Base-by-base conservation (phyloP, 2,113 vertebrate species). In the Sebastes schlegelii region DNA sequence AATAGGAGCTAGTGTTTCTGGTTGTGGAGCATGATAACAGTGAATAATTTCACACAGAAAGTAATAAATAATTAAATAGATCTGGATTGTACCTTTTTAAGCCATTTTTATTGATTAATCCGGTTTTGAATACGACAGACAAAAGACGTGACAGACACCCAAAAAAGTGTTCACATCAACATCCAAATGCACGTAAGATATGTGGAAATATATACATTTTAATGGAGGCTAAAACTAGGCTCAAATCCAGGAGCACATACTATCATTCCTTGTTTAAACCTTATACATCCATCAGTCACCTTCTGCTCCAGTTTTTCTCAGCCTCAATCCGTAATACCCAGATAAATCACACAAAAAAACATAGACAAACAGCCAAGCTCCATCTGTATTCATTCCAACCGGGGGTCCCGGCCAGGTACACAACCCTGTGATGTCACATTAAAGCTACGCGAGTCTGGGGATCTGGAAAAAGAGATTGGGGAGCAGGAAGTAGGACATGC, bases 341-440 rank as follows among this genome's bases (percentile, higher is more conserved):
- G 63, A 82, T 81, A 85, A 91, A 84, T 81, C 68, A 75, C 65
- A 86, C 57, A 87, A 75, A 85, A 77, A 78, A 1, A 49, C 19
- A 74, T 73, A 80, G 60, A 64, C 64, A 76, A 63, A 75, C 83
- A 74, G 72, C 63, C 86, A 80, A 72, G 70, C 76, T 74, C 70
- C 51, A 69, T 80, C 72, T 88, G 85, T 62, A 83, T 90, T 92
- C 78, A 14, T 77, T 88, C 87, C 74, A 89, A 42, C 60, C 51
- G 77, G 23, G 66, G 78, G 72, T 71, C 86, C 65, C 7, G 68
- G 83, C 82, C 89, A 87, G 77, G 89, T 90, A 88, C 82, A 88
- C 68, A 75, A 69, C 51, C 77, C 86, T 92, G 76, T 89, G 89
- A 89, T 92, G 88, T 85, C 75, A 88, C 85, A 89, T 91, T 79